Evolutionary conservation across 2,888 invertebrate species (phyloP), one percentile per base, ranked within the genome.

Genomic region (Sphaerophoria rueppellii): DNA sequence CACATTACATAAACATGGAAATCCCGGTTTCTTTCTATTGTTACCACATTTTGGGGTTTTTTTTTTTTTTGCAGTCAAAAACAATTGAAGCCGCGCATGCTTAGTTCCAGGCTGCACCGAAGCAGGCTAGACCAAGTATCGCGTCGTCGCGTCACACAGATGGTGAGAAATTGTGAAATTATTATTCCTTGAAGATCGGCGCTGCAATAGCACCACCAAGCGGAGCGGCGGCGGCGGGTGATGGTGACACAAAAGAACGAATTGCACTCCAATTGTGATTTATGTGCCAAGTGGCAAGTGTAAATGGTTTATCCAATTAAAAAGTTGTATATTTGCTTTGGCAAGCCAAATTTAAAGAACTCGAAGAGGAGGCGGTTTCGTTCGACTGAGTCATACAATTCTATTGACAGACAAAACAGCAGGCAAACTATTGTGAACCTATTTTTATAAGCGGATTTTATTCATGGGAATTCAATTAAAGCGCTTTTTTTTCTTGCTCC

Each of bases 151-250:
- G 67, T 76, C 75, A 67, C 72, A 71, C 85, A 85, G 85, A 85
- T 85, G 85, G 85, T 85, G 85, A 85, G 85, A 85, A 85, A 85
- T 85, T 85, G 80, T 81, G 85, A 85, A 85, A 85, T 85, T 85
- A 85, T 85, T 81, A 85, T 81, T 81, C 85, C 85, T 80, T 65
- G 85, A 73, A 24, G 1, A 24, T 2, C 2, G 24, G 24, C 24
- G 24, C 24, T 24, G 24, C 24, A 1, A 2, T 24, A 24, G 24
- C 24, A 24, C 24, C 24, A 24, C 24, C 24, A 2, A 2, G 24
- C 24, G 24, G 24, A 24, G 24, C 2, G 24, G 24, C 24, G 24
- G 24, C 24, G 24, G 24, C 24, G 24, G 81, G 43, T 43, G 43
- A 24, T 43, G 60, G 81, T 85, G 81, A 81, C 81, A 81, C 81